Evolutionary conservation across 2,113 vertebrate genomes (phyloP), one percentile per base, ranked within the genome.

Genomic region (Marcusenius ussheri): DNA sequence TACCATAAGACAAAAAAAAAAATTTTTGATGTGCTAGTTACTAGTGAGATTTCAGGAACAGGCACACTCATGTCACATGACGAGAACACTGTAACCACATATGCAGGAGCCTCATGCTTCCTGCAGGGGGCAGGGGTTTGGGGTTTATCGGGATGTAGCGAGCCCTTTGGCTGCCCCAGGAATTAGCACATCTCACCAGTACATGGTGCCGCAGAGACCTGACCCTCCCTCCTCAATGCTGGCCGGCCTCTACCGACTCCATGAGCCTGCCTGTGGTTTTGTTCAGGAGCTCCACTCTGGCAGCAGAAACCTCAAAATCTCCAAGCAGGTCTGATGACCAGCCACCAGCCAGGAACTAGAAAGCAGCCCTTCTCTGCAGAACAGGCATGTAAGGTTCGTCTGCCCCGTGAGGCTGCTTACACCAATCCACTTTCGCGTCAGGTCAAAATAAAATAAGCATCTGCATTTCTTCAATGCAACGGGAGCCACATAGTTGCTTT

Each of bases 401-500:
- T 70, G 58, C 24, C 88, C 88, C 42, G 0, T 88, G n/a, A 45
- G 45, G 62, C 62, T 6, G 35, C 47, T 31, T 49, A 21, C 27
- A 56, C 6, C 13, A 83, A 31, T 53, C 47, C 50, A 83, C 49
- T 42, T 56, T 56, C 11, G 21, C 9, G 19, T 80, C 88, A 49
- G 45, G 13, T n/a, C 17, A 45, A 45, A 35, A n/a, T 19, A 24
- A 87, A 90, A 87, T 8, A 89, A 66, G 3, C 62, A 70, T 80
- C 84, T 87, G 56, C 24, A 77, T 80, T 90, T 90, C 39, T 51
- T 27, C 49, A 74, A 80, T 53, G 13, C 86, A 88, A 53, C 35
- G 45, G 66, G 89, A 90, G 58, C 89, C 84, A 49, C 89, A 90
- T 90, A 89, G 88, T 90, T 91, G 93, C 91, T 91, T 93, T 87